Conservation (phyloP, 2,888 invertebrate genomes). For the Scaptomyza caliginosa region DNA sequence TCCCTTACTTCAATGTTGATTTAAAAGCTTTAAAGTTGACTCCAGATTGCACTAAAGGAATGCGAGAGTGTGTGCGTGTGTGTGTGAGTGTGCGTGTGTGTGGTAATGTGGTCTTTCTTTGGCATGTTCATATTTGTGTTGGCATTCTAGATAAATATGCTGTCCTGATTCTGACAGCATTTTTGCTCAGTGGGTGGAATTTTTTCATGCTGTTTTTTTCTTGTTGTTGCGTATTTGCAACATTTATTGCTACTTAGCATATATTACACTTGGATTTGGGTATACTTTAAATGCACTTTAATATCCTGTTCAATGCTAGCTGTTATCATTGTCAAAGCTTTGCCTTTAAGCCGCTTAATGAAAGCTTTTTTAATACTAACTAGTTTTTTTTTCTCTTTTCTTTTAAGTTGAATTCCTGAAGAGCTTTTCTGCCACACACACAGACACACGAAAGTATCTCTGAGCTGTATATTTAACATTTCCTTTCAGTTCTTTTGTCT, state of each 20-base stretch:
- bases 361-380: conserved; percentile 3
- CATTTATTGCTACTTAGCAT: conserved; percentile 49
- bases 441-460: not conserved
- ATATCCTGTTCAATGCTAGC: conserved; percentile 5
- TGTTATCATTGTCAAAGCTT: conserved; percentile 7
- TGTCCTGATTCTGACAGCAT: conserved; percentile 5
- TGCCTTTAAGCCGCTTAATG: conserved; percentile 29
- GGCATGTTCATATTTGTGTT: conserved; percentile 25
- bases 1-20: conserved; percentile 10
- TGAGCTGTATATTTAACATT: not conserved
- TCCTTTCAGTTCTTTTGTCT: not conserved
- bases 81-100: not conserved
- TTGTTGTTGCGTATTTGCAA: not conserved
- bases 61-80: not conserved
- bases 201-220: not conserved
- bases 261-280: conserved; percentile 16
- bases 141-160: conserved; percentile 9
- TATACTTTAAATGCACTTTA: not conserved
- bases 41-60: conserved; percentile 17
- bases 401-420: not conserved
- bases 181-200: not conserved
- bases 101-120: not conserved
- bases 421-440: not conserved
- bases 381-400: conserved; percentile 7
- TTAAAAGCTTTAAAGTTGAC: conserved; percentile 38